Conservation (phyloP, 92 coral and sea anemone species). For the Siderastrea siderea region DNA sequence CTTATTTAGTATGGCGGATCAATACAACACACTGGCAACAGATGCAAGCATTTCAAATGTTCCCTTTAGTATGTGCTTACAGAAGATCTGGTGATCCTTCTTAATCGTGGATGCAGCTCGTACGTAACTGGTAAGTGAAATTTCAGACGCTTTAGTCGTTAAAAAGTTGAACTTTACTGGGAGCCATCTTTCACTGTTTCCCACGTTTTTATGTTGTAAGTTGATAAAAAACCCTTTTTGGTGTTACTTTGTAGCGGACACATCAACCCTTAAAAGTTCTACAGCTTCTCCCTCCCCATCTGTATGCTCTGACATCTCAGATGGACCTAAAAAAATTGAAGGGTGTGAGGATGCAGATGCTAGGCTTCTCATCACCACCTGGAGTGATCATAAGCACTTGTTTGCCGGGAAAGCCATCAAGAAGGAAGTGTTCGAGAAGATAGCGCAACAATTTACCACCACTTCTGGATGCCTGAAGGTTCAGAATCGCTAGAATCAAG, state of each 20-base stretch:
- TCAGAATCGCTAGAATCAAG: too few relatives aligned
- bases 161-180: background rate
- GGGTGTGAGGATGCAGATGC: slow-evolving; percentile 41
- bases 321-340: background rate
- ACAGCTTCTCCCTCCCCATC: background rate
- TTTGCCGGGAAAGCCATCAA: slow-evolving; percentile 54
- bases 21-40: too few relatives aligned
- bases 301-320: background rate
- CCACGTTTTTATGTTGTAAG: background rate
- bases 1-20: too few relatives aligned
- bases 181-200: background rate
- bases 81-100: too few relatives aligned
- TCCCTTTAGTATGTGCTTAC: too few relatives aligned
- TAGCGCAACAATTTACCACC: slow-evolving; percentile 42
- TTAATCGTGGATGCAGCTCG: too few relatives aligned
- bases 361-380: slow-evolving; percentile 32
- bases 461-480: background rate
- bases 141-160: background rate
- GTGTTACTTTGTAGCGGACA: background rate
- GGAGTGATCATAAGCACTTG: slow-evolving; percentile 35
- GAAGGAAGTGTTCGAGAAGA: slow-evolving; percentile 56
- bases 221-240: background rate
- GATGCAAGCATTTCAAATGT: too few relatives aligned
- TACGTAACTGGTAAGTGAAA: background rate
- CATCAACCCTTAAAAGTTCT: background rate